Conservation (phyloP, 2,797 vertebrate species). For the Siniperca obscura region DNA sequence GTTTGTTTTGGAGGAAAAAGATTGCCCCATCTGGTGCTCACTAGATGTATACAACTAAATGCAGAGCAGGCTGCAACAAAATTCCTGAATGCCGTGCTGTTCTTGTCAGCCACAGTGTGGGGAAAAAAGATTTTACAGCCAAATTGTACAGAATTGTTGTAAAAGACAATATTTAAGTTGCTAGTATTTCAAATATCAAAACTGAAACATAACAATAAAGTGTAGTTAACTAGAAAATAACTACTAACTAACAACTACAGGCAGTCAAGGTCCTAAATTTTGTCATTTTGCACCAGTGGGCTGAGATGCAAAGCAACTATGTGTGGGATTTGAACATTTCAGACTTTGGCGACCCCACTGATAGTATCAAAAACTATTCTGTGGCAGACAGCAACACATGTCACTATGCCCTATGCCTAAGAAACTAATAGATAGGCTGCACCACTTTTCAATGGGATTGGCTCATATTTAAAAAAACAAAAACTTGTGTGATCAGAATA, state of each 20-base stretch:
- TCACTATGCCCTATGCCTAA: not conserved
- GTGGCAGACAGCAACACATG: not conserved
- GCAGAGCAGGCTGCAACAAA: slow-evolving; percentile 7
- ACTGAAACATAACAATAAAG: not conserved
- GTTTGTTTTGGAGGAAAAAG: not conserved
- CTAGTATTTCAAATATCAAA: not conserved
- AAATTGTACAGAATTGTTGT: not conserved
- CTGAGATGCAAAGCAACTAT: not conserved
- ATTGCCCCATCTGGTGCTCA: not conserved
- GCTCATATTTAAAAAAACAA: not conserved
- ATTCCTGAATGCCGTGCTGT: not conserved
- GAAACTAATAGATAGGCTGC: not conserved
- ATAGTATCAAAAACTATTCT: not conserved
- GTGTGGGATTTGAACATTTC: not conserved
- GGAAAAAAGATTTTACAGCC: not conserved
- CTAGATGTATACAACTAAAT: not conserved
- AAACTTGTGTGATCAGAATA: not conserved
- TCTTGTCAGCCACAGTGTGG: not conserved
- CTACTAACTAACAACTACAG: not conserved
- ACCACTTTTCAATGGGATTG: not conserved
- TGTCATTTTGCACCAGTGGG: no score
- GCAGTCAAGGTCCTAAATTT: not conserved
- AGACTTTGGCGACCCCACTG: not conserved
- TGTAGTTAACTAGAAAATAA: not conserved
- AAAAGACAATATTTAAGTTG: not conserved